Conservation (phyloP, 2,113 vertebrate species). For the Cacatua alba region DNA sequence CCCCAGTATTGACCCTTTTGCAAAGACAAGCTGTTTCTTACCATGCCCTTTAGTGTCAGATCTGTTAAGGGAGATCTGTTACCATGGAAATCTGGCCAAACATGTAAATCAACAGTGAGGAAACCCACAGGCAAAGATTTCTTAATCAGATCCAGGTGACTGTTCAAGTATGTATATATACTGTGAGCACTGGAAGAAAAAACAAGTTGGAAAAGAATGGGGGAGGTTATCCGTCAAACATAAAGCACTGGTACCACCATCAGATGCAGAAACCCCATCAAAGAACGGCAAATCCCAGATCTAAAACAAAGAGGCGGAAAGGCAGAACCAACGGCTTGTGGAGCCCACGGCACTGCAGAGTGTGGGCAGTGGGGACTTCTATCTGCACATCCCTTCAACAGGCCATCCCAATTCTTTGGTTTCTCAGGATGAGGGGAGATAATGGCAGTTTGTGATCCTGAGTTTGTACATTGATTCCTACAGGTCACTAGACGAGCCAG, state of each 20-base stretch:
- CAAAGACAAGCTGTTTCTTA: constrained; percentile 80
- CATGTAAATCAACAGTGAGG: constrained; percentile 89
- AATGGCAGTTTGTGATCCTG: not conserved
- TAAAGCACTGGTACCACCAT: constrained; percentile 62
- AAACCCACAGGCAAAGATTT: constrained; percentile 81
- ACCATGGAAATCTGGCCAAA: constrained; percentile 99
- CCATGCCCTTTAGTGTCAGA: constrained; percentile 92
- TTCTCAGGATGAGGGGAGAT: not conserved
- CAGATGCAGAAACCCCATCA: constrained; percentile 34
- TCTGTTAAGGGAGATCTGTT: constrained; percentile 97
- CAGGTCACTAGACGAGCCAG: not conserved
- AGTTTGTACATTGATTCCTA: not conserved
- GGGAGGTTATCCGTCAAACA: constrained; percentile 65
- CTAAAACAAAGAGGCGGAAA: not conserved
- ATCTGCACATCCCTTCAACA: not conserved
- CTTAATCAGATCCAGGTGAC: constrained; percentile 86
- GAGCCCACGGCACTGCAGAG: not conserved
- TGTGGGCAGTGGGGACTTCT: not conserved
- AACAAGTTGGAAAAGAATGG: constrained; percentile 49
- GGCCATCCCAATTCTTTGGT: not conserved
- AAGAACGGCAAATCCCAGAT: not conserved
- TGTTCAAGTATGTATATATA: constrained; percentile 91
- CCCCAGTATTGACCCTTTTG: constrained; percentile 61
- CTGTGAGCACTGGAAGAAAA: constrained; percentile 79
- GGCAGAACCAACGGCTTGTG: not conserved